Evolutionary conservation across 92 coral and sea anemone genomes (phyloP).

Genomic region (Ricordea florida): DNA sequence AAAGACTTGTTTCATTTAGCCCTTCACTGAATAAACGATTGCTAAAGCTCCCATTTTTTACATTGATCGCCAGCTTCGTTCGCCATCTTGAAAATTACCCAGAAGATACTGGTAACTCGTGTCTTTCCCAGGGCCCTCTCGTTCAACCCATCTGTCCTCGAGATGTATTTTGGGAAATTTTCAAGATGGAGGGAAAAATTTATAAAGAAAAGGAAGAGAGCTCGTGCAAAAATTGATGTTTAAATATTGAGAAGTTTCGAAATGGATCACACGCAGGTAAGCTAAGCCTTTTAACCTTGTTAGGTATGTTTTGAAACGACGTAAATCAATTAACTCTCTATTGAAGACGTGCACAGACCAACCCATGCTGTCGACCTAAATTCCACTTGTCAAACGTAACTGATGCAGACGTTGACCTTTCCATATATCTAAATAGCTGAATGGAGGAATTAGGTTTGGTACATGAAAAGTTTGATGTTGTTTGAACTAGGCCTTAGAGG

Average conservation of each 20-base stretch:
- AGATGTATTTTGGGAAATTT: conserved; percentile 5
- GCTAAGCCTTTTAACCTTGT: conserved; percentile 3
- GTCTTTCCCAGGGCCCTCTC: too few relatives aligned
- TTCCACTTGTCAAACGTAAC: not conserved
- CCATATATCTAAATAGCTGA: not conserved
- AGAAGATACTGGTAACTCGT: not conserved
- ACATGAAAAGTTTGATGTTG: not conserved
- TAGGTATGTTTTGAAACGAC: not conserved
- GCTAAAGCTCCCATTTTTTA: not conserved
- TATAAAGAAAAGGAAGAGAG: not conserved
- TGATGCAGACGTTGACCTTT: not conserved
- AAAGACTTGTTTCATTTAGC: not conserved
- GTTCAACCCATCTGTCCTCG: too few relatives aligned
- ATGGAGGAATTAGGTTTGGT: not conserved
- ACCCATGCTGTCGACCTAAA: not conserved
- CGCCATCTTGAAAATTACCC: not conserved
- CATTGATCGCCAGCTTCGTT: not conserved
- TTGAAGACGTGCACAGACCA: conserved; percentile 9
- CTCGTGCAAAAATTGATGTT: too few relatives aligned
- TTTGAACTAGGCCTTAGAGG: too few relatives aligned
- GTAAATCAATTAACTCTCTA: not conserved
- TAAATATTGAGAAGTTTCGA: too few relatives aligned
- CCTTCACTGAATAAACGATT: not conserved
- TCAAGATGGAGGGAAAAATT: not conserved
- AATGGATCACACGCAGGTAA: not conserved